These are phyloP conservation scores for Girardia tigrina DNA, from an alignment of 2,888 invertebrate genomes.

Conservation along the genomic window DNA sequence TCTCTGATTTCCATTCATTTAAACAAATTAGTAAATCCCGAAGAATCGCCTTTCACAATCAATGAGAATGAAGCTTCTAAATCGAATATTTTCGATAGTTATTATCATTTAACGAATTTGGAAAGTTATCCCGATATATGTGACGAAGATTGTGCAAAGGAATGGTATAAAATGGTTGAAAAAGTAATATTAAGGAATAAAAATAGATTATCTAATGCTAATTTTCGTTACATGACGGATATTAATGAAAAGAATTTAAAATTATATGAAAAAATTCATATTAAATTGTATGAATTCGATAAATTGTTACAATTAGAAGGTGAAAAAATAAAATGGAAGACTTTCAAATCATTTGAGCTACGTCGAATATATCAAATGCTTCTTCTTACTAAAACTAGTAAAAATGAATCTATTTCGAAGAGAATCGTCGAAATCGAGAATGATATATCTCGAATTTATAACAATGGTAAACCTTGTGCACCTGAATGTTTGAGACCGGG, in stretches of 20 bases:
- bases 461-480: not conserved
- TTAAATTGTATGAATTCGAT: too few species aligned
- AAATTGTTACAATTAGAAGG: not conserved
- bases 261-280: too few species aligned
- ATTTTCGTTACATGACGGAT: not conserved
- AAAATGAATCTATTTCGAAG: not conserved
- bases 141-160: not conserved
- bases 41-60: too few species aligned
- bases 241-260: constrained; percentile 13
- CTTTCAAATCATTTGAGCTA: not conserved
- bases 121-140: not conserved
- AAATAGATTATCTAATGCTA: not conserved
- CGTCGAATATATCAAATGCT: not conserved
- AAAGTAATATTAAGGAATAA: not conserved
- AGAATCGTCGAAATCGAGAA: not conserved
- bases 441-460: not conserved
- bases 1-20: too few species aligned
- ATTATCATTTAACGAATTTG: constrained; percentile 8
- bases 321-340: not conserved
- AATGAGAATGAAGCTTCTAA: not conserved
- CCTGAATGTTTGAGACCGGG: not conserved
- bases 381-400: not conserved
- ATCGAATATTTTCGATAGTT: not conserved
- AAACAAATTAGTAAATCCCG: too few species aligned
- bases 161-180: not conserved